Conservation (phyloP, 2,797 vertebrate genomes). For the Scyliorhinus canicula region DNA sequence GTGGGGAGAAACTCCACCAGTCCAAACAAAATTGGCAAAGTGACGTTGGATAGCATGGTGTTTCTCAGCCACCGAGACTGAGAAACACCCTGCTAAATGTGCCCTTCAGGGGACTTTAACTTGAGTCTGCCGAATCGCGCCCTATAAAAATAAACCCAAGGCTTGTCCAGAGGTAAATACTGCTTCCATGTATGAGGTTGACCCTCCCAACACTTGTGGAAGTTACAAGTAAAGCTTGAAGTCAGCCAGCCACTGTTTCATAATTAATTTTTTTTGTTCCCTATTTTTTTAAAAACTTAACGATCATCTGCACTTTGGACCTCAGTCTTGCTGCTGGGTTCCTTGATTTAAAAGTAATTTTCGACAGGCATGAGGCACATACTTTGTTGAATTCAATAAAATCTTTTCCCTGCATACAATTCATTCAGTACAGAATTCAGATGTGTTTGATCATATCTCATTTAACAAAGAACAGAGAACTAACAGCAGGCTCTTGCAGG, state of each 20-base stretch:
- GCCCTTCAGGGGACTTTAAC: no score
- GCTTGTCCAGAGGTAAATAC: neutral
- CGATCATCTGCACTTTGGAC: neutral
- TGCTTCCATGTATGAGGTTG: neutral
- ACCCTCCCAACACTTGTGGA: neutral
- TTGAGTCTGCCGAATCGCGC: no score
- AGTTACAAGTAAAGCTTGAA: neutral
- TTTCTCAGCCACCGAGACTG: no score
- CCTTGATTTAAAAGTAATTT: neutral
- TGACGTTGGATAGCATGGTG: no score
- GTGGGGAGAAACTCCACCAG: no score
- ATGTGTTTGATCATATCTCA: neutral
- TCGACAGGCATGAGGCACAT: neutral
- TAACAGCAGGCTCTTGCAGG: neutral
- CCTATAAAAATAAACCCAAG: neutral
- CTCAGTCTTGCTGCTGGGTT: neutral
- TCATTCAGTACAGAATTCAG: slow-evolving; percentile 8
- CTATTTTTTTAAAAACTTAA: no score
- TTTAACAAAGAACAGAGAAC: slow-evolving; percentile 10
- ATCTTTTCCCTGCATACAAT: neutral
- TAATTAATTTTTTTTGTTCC: no score
- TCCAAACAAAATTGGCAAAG: no score
- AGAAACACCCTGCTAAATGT: no score
- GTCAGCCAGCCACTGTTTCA: neutral
- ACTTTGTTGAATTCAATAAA: slow-evolving; percentile 1